phyloP scores from a whole-genome alignment of 2,888 invertebrate genomes.

The Lobophora halterata region DNA sequence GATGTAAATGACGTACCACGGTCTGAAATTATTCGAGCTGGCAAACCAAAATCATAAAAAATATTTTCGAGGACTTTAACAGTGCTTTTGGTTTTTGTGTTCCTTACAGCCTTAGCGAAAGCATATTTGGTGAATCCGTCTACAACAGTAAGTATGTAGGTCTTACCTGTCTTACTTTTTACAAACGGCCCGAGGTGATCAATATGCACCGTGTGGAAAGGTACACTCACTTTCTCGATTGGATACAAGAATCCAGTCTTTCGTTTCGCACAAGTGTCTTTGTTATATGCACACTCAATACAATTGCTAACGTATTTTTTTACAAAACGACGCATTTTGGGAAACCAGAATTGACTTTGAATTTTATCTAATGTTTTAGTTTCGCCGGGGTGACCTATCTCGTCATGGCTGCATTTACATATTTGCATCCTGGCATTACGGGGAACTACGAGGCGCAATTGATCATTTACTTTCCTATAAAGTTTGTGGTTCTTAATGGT shows the following conservation, averaged over 20 bases:
- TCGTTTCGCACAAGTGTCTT: neutral
- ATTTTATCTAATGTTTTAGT: constrained; percentile 9
- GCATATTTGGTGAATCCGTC: neutral
- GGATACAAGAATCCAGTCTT: constrained; percentile 2
- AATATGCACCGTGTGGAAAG: constrained; percentile 10
- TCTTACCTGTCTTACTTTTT: constrained; percentile 1
- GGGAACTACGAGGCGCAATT: neutral
- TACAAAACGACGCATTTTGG: constrained; percentile 6
- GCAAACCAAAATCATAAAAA: constrained; percentile 3
- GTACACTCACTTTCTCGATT: constrained; percentile 6
- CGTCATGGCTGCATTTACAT: constrained; percentile 10
- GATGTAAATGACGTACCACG: constrained; percentile 46
- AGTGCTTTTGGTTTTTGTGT: constrained; percentile 36
- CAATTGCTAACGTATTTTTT: constrained; percentile 10
- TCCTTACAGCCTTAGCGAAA: neutral
- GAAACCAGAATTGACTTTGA: constrained; percentile 7
- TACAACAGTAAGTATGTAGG: constrained; percentile 3
- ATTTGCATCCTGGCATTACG: constrained; percentile 5
- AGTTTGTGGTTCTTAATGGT: neutral
- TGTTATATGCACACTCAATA: constrained; percentile 7
- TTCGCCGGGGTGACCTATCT: constrained; percentile 10
- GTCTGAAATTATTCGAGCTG: constrained; percentile 2
- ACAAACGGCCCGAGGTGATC: constrained; percentile 14
- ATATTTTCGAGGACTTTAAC: constrained; percentile 5
- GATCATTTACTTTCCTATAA: constrained; percentile 1